Evolutionary conservation across 2,888 invertebrate species (phyloP), one percentile per base, ranked within the genome.

Genomic region (Rotaria magnacalcarata): DNA sequence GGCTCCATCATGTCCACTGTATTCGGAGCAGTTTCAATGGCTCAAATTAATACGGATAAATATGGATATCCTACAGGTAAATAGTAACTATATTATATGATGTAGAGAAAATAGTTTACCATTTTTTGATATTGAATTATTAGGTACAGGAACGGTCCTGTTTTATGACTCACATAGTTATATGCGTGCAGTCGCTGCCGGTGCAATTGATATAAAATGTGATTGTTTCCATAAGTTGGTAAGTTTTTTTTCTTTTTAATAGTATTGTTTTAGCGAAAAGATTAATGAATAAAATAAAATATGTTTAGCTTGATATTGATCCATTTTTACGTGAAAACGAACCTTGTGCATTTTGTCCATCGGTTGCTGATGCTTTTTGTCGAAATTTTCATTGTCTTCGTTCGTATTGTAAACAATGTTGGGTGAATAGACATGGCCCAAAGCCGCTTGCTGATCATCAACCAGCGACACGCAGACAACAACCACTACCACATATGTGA

Each of bases 311-410:
- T 24, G 75, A 75, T 43, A 75, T 75, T 75, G 75, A 75, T 75
- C 75, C 75, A 75, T 75, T 75, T 43, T 14, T 75, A 11, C 75
- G 75, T 24, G 75, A 75, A 75, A 75, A 75, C 27, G 75, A 75
- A 75, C 75, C 47, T 0, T 75, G 75, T 67, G 27, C 67, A 67
- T 67, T 67, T 75, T 75, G 75, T 75, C 41, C 75, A 47, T 24
- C 21, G 2, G 0, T 75, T 43, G 75, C 75, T 47, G 75, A 75
- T 43, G 10, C 24, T 0, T 75, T 75, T 43, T 75, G 75, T 75
- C 75, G 75, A 47, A 75, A 75, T 24, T 75, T 75, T 75, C 75
- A 47, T 75, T 75, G 75, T 75, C 24, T 75, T 24, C 21, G 75
- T 43, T 75, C 75, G 4, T 75, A 75, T 43, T 75, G 75, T 43